Conservation (phyloP, 2,797 vertebrate species). For the Coranthus polyacanthus region DNA sequence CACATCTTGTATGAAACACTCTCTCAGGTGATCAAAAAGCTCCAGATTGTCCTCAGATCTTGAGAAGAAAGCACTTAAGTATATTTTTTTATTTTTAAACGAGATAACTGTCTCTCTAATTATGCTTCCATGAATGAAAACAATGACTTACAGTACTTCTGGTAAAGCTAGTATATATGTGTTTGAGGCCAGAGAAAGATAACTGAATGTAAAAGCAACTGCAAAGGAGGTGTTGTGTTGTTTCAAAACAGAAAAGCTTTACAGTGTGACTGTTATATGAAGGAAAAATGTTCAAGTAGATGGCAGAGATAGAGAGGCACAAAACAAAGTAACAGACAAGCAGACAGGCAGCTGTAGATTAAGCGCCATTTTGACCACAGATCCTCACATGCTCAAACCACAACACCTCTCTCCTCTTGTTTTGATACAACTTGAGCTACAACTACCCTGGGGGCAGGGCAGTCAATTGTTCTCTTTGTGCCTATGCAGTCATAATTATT, state of each 20-base stretch:
- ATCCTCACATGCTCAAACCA: slow-evolving; percentile 69
- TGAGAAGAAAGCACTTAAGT: not conserved
- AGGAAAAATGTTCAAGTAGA: slow-evolving; percentile 38
- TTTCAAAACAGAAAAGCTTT: slow-evolving; percentile 9
- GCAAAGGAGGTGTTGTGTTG: not conserved
- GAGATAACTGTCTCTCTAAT: slow-evolving; percentile 10
- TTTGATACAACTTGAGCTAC: slow-evolving; percentile 55
- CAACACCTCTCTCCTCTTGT: slow-evolving; percentile 58
- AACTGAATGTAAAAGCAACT: too few species aligned
- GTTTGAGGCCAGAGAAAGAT: too few species aligned
- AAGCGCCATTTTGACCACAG: slow-evolving; percentile 67
- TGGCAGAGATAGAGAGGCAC: slow-evolving; percentile 52
- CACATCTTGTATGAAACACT: slow-evolving; percentile 6
- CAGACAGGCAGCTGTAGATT: slow-evolving; percentile 69
- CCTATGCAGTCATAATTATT: slow-evolving; percentile 14
- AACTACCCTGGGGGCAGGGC: slow-evolving; percentile 27
- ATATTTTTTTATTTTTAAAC: not conserved
- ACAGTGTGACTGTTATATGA: slow-evolving; percentile 32
- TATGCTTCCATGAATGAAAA: slow-evolving; percentile 12
- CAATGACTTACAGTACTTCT: not conserved
- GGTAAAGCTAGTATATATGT: too few species aligned
- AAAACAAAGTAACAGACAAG: slow-evolving; percentile 56
- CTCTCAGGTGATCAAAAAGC: slow-evolving; percentile 1
- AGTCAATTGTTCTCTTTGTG: slow-evolving; percentile 34
- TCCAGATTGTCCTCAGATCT: too few species aligned